Conservation (phyloP, 2,888 invertebrate species). For the Andrena minutula region DNA sequence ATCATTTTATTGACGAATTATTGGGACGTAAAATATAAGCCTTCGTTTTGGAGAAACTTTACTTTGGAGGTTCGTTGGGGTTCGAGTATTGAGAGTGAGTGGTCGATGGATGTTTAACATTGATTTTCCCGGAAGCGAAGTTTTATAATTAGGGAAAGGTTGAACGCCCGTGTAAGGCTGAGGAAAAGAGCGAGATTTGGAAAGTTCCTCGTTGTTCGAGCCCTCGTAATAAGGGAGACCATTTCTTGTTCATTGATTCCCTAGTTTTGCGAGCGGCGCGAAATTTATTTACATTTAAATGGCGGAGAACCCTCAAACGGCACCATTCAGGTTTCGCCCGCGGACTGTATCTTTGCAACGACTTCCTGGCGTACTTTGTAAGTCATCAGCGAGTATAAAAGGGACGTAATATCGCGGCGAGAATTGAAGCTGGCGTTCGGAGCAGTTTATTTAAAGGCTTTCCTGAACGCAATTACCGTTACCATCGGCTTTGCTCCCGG, state of each 20-base stretch:
- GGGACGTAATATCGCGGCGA: conserved; percentile 18
- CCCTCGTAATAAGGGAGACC: not conserved
- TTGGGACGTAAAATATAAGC: no score
- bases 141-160: no score
- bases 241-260: not conserved
- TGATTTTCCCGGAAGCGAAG: no score
- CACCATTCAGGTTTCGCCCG: not conserved
- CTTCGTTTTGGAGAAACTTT: no score
- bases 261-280: not conserved
- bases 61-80: no score
- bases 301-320: not conserved
- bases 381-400: conserved; percentile 28
- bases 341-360: conserved; percentile 10
- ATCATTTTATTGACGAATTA: no score
- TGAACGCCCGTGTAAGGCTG: not conserved
- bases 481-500: not conserved
- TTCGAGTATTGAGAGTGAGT: no score
- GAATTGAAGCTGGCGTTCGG: conserved; percentile 1
- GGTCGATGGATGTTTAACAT: no score
- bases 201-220: not conserved
- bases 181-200: not conserved
- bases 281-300: conserved; percentile 14
- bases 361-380: conserved; percentile 19
- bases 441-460: conserved; percentile 30
- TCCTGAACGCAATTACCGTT: conserved; percentile 31